These are phyloP conservation scores for Macrochelys suwanniensis DNA, from an alignment of 2,797 vertebrate genomes.

Conservation along the genomic window DNA sequence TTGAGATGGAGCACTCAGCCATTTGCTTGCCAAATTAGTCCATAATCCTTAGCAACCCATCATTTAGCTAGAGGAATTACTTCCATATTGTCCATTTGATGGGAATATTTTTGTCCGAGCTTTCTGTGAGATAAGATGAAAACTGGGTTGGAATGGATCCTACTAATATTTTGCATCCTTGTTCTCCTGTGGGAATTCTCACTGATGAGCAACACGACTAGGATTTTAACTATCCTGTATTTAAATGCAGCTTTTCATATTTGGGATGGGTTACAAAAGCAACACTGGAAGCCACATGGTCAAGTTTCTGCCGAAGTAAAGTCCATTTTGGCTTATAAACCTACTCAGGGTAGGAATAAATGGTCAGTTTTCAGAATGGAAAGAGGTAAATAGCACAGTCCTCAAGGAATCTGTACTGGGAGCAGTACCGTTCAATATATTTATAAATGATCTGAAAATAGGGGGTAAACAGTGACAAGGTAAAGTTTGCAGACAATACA, in stretches of 20 bases:
- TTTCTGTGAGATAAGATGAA: conserved; percentile 21
- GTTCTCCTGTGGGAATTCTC: background rate
- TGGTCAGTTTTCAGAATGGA: too few species aligned
- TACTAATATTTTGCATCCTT: conserved; percentile 28
- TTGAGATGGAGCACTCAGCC: conserved; percentile 6
- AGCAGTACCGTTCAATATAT: too few species aligned
- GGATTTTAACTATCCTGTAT: background rate
- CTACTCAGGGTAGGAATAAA: too few species aligned
- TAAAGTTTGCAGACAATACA: too few species aligned
- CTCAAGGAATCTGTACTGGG: too few species aligned
- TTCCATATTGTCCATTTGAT: conserved; percentile 1
- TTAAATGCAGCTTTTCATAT: background rate
- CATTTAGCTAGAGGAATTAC: background rate
- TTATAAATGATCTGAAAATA: too few species aligned
- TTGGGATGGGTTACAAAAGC: background rate
- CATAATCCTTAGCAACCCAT: background rate
- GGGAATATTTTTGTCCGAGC: conserved; percentile 26
- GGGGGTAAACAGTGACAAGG: too few species aligned
- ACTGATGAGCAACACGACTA: background rate
- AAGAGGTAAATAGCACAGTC: too few species aligned
- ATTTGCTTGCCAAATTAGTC: background rate
- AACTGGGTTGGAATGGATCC: conserved; percentile 10
- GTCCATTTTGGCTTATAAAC: background rate
- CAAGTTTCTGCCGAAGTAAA: background rate
- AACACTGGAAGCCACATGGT: background rate